Percentiles rank a stretch among this genome's conserved stretches.
Evolutionary conservation across 1,140 invertebrate species (phyloP).

Genomic region (Rhopalosiphum maidis): DNA sequence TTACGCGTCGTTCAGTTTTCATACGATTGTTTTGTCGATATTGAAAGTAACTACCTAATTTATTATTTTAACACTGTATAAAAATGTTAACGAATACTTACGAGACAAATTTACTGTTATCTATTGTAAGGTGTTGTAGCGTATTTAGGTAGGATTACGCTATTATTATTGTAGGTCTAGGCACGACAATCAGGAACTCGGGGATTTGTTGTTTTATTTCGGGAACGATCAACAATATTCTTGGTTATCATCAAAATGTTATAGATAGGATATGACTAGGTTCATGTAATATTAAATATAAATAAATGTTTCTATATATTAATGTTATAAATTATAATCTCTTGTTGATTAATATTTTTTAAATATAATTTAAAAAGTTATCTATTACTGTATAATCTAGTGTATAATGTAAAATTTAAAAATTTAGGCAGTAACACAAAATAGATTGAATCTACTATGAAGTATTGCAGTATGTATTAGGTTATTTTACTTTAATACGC

Average conservation of each 20-base stretch:
- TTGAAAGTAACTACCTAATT: neutral
- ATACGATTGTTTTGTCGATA: neutral
- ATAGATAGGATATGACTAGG: neutral
- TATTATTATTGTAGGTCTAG: neutral
- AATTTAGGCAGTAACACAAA: neutral
- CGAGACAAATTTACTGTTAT: neutral
- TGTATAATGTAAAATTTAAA: neutral
- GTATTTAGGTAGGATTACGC: slow-evolving; percentile 12
- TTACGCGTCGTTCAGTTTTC: neutral
- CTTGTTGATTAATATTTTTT: neutral
- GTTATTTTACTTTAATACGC: neutral
- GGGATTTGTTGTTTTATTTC: neutral
- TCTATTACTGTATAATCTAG: neutral
- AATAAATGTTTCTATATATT: neutral
- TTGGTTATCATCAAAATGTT: neutral
- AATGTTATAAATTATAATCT: neutral
- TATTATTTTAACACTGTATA: neutral
- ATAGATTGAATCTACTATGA: neutral
- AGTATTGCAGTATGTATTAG: neutral
- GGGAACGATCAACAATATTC: neutral
- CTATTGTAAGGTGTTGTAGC: neutral
- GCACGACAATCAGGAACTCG: neutral
- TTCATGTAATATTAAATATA: neutral
- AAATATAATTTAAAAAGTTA: neutral
- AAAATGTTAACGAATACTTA: neutral